Evolutionary conservation across 2,797 vertebrate genomes (phyloP), one percentile per base, ranked within the genome.

Genomic region (Oryzias sinensis): DNA sequence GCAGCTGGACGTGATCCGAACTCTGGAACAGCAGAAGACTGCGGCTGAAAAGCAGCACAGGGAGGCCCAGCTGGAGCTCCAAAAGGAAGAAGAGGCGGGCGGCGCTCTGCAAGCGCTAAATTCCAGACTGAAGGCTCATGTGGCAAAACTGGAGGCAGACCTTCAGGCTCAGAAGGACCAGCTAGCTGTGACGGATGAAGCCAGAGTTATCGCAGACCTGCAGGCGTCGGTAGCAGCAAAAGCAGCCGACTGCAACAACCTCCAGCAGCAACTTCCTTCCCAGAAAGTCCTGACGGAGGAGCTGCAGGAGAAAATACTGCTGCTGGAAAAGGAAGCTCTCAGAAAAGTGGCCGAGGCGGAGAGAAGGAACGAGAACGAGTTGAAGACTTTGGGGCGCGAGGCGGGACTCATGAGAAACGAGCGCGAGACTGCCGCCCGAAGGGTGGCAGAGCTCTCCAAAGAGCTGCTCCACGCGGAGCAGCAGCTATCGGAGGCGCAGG

Each of bases 1-100:
- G 79, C 94, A 95, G 71, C 76, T 94, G 68, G 94, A 95, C 17
- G 85, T 85, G 13, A 94, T 97, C 65, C 93, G 89, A 80, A 90
- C 68, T 67, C 93, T 96, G 0, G 93, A 95, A 59, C 88, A 73
- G 65, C 91, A 95, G 65, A 95, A 93, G 58, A 77, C 78, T 0
- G 46, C 72, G 0, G 79, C 90, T 25, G 90, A 93, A n/a, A 92
- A 92, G 60, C 88, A 91, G 58, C 58, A 89, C 18, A 80, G 84
- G 47, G 89, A 90, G 49, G 70, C 81, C 40, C 83, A 80, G 11
- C 24, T 85, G 40, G 83, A 90, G 5, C 62, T 79, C 49, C 79
- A 91, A 5, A 73, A 76, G 63, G 81, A 88, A 5, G 86, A 84
- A 5, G 92, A 90, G 33, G 29, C 37, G 2, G 72, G 68, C 9